Evolutionary conservation across 1,140 invertebrate genomes (phyloP).

Genomic region (Euura saliciscinereae): DNA sequence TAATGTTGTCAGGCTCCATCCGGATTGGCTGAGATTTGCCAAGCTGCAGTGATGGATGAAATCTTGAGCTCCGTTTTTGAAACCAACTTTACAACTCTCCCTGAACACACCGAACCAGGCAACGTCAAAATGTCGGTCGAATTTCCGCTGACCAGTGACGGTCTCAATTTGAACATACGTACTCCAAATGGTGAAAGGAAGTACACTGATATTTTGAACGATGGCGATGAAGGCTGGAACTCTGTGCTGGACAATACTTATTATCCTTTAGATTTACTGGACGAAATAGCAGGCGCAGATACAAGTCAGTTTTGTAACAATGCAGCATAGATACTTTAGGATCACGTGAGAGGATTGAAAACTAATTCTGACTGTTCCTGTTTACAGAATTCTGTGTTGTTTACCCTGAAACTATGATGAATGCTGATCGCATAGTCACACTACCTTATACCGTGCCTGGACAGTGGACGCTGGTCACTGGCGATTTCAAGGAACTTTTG

Average conservation of each 20-base stretch:
- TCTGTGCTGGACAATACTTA: conserved; percentile 35
- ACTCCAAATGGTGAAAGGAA: conserved; percentile 32
- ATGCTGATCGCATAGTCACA: conserved; percentile 29
- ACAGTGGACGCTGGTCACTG: conserved; percentile 41
- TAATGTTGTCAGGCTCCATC: too few relatives aligned
- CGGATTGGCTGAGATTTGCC: too few relatives aligned
- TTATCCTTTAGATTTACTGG: conserved; percentile 21
- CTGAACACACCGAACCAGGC: conserved; percentile 23
- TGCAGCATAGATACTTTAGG: not conserved
- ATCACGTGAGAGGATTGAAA: conserved; percentile 2
- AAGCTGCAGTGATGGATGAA: too few relatives aligned
- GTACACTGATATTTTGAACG: conserved; percentile 31
- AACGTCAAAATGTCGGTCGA: conserved; percentile 29
- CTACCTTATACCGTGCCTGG: conserved; percentile 26
- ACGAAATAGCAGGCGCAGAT: conserved; percentile 13
- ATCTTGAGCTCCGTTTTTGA: too few relatives aligned
- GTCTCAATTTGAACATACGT: conserved; percentile 31
- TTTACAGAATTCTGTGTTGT: conserved; percentile 37
- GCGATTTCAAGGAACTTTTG: conserved; percentile 26
- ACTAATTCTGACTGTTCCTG: not conserved
- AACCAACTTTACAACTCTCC: conserved; percentile 22
- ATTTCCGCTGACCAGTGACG: conserved; percentile 28
- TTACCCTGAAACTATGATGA: conserved; percentile 31
- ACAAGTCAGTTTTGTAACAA: conserved; percentile 23
- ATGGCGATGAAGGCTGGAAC: conserved; percentile 26